A percentile compares a stretch with the other conserved stretches of the same genome.
These are phyloP conservation scores for Pyxicephalus adspersus DNA, from an alignment of 2,113 vertebrate genomes.

Conservation along the genomic window DNA sequence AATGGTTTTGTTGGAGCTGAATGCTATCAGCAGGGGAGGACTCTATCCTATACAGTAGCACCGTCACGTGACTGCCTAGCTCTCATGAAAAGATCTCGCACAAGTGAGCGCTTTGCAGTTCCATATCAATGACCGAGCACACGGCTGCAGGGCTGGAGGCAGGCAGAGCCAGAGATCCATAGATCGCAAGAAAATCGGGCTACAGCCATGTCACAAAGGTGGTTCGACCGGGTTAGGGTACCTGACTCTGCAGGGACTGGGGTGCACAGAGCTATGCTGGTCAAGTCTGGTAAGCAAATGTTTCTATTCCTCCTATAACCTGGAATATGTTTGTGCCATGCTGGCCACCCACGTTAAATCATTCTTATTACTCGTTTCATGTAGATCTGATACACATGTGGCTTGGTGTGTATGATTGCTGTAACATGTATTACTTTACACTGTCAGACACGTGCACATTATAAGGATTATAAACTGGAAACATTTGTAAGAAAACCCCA, in stretches of 20 bases:
- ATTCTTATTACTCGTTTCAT: no score
- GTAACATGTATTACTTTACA: no score
- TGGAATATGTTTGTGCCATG: not conserved
- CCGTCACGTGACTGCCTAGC: conserved; percentile 67
- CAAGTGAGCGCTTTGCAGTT: conserved; percentile 43
- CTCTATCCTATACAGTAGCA: conserved; percentile 15
- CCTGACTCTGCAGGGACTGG: conserved; percentile 67
- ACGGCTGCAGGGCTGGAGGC: conserved; percentile 40
- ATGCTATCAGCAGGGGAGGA: conserved; percentile 54
- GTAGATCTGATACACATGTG: no score
- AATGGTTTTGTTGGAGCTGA: conserved; percentile 49
- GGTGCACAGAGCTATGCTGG: conserved; percentile 75
- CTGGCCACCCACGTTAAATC: no score
- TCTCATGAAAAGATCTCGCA: conserved; percentile 59
- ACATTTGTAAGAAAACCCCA: no score
- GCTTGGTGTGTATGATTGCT: no score
- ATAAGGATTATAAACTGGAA: no score
- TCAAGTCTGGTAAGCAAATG: conserved; percentile 80
- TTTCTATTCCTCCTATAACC: not conserved
- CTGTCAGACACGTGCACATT: no score
- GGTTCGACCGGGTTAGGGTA: conserved; percentile 65
- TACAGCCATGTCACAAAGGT: conserved; percentile 70
- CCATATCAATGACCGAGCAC: conserved; percentile 58
- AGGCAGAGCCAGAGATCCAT: not conserved
- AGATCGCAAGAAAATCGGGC: not conserved